phyloP scores from a whole-genome alignment of 2,888 invertebrate genomes.

The Watsonalla cultraria region DNA sequence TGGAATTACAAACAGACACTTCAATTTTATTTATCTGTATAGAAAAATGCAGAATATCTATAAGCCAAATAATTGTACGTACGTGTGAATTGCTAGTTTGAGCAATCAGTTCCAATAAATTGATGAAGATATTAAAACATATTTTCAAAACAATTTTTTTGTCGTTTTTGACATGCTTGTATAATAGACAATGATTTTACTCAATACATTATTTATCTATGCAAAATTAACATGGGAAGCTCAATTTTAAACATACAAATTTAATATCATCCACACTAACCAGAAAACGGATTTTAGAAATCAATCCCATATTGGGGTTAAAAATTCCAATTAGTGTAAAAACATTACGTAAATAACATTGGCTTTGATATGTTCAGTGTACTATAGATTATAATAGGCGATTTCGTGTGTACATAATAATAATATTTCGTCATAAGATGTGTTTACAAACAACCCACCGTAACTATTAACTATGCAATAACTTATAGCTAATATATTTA shows the following conservation, averaged over 20 bases:
- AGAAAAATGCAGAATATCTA: neutral
- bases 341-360: constrained; percentile 42
- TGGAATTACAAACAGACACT: too few species aligned
- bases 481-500: constrained; percentile 46
- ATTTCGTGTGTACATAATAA: constrained; percentile 28
- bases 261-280: constrained; percentile 14
- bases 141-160: constrained; percentile 40
- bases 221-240: constrained; percentile 69
- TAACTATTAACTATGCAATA: constrained; percentile 34
- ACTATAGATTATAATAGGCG: constrained; percentile 66
- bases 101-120: constrained; percentile 66
- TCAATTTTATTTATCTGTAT: too few species aligned
- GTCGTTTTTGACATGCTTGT: constrained; percentile 61
- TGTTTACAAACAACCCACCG: constrained; percentile 45
- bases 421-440: constrained; percentile 52
- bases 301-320: constrained; percentile 13
- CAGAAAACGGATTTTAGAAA: constrained; percentile 20
- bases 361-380: constrained; percentile 73
- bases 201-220: constrained; percentile 36
- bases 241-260: constrained; percentile 33
- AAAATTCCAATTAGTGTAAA: constrained; percentile 31
- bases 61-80: constrained; percentile 18
- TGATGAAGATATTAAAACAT: constrained; percentile 42
- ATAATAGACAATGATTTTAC: constrained; percentile 39
- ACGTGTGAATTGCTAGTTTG: constrained; percentile 43